Base-by-base conservation (phyloP, 2,888 invertebrate species). In the Chymomyza amoena region DNA sequence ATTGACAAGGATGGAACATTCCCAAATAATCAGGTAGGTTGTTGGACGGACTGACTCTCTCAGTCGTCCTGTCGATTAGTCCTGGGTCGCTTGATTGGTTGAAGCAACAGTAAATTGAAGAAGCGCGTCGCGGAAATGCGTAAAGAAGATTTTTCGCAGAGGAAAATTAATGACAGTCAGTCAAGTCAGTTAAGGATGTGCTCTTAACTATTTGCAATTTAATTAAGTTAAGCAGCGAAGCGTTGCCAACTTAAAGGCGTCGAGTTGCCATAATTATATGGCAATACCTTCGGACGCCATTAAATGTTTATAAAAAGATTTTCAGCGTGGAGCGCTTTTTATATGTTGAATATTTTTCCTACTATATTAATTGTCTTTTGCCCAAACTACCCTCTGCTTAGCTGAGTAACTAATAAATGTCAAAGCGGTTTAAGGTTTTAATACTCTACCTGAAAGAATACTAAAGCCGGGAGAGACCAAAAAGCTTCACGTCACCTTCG, bases 1-100 rank as follows among this genome's bases (percentile, higher is more conserved):
- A 97, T 98, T 85, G 98, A 98, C 92, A 97, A 97, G 92, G 98
- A 98, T 90, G 98, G 98, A 86, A 98, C 98, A 65, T 96, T 96
- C 90, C 98, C 98, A 62, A 98, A 98, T 92, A 98, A 98, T 93
- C 96, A 97, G 94, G 97, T 97, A 92, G 92, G 81, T 79, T 56
- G 64, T 18, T 32, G 32, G 32, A 32, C n/a, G n/a, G 50, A 66
- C 61, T 18, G 52, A 25, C 60, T 16, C 56, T 2, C 4, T n/a
- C 50, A 60, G 68, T 10, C 7, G 16, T 2, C 13, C 39, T 45
- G 39, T 45, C 39, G 10, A 39, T 20, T n/a, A 15, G 18, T 16
- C 67, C 39, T 32, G 51, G 63, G 63, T 56, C 61, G 73, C 70
- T 75, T 68, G 64, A 66, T 68, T 72, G 57, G 60, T 64, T 60